phyloP scores from a whole-genome alignment of 2,797 vertebrate species.

The Tapirus indicus region DNA sequence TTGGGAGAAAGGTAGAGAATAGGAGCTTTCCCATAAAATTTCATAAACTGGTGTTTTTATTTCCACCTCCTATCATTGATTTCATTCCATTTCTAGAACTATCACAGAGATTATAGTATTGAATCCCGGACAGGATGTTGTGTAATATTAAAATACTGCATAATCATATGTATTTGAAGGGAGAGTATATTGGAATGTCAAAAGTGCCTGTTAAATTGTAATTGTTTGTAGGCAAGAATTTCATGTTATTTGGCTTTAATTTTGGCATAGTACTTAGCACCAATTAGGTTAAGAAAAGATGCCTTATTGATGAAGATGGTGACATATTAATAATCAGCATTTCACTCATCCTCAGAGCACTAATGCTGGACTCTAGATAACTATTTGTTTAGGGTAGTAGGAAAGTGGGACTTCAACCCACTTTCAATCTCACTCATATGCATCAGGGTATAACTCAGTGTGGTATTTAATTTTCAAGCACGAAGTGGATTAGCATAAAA shows the following conservation, averaged over 20 bases:
- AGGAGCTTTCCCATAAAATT: background rate
- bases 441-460: background rate
- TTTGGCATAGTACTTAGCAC: background rate
- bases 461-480: constrained; percentile 20
- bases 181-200: background rate
- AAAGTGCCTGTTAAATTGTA: constrained; percentile 13
- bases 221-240: background rate
- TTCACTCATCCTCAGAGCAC: background rate
- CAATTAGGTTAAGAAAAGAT: background rate
- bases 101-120: background rate
- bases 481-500: background rate
- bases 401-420: background rate
- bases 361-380: background rate
- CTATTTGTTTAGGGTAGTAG: background rate
- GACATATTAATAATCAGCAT: background rate
- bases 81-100: constrained; percentile 54
- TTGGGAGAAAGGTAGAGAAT: background rate
- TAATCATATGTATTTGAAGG: background rate
- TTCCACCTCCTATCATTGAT: background rate
- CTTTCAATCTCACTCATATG: background rate
- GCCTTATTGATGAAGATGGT: background rate
- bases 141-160: background rate
- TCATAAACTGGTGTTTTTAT: constrained; percentile 3
- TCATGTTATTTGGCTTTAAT: background rate
- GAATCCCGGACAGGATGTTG: background rate